A percentile compares a stretch with the other conserved stretches of the same genome.
Conservation (phyloP, 2,888 invertebrate species). For the Callimorpha dominula region DNA sequence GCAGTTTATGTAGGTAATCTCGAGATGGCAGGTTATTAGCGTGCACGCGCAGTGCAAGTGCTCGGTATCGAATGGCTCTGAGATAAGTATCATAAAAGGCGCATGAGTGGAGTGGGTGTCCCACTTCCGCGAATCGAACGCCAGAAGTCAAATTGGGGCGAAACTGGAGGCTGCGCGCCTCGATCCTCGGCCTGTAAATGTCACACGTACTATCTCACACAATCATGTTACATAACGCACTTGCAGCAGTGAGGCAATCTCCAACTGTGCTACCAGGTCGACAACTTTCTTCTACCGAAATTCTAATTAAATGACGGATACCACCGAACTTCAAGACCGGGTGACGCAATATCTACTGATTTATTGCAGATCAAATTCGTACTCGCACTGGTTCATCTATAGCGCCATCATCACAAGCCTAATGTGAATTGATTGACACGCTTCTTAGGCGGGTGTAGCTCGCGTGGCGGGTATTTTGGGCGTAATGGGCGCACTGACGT, state of each 20-base stretch:
- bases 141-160: slow-evolving; percentile 77
- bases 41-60: slow-evolving; percentile 55
- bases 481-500: slow-evolving; percentile 80
- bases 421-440: slow-evolving; percentile 81
- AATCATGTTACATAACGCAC: slow-evolving; percentile 66
- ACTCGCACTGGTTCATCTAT: slow-evolving; percentile 56
- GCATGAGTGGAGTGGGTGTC: slow-evolving; percentile 63
- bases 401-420: slow-evolving; percentile 63
- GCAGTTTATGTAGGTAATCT: slow-evolving; percentile 38
- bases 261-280: slow-evolving; percentile 47
- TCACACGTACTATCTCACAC: slow-evolving; percentile 72
- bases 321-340: slow-evolving; percentile 33
- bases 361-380: slow-evolving; percentile 45
- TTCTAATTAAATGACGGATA: slow-evolving; percentile 54
- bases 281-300: slow-evolving; percentile 49
- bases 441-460: slow-evolving; percentile 72
- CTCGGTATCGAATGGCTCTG: slow-evolving; percentile 53
- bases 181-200: slow-evolving; percentile 71
- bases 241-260: slow-evolving; percentile 47
- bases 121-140: slow-evolving; percentile 72
- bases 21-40: slow-evolving; percentile 54
- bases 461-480: slow-evolving; percentile 77
- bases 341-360: slow-evolving; percentile 39
- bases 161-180: slow-evolving; percentile 69
- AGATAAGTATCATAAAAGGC: slow-evolving; percentile 57